Base-by-base conservation (phyloP, 1,140 invertebrate species). In the Ceratina calcarata region DNA sequence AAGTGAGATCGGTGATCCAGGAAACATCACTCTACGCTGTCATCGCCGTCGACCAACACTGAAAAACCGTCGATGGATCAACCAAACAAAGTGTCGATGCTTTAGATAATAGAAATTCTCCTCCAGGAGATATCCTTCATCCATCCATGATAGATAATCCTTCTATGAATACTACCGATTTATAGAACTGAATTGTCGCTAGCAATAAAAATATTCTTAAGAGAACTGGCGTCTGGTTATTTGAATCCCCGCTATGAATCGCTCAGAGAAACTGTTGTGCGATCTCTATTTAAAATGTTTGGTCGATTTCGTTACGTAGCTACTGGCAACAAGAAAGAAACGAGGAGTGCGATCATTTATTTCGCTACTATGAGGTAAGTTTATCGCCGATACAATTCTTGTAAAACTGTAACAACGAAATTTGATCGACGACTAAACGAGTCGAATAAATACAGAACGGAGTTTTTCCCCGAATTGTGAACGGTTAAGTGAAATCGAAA, bases 301-400 rank as follows among this genome's bases (percentile, higher is more conserved):
- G 88, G 58, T 89, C 88, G 87, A 89, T 89, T 76, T 0, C 18
- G 3, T 55, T 22, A 13, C 4, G 69, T 88, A 73, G 69, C 82
- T 58, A 57, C 51, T 82, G 72, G 76, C 88, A 67, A 89, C 88
- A 13, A n/a, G 60, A 65, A 78, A 64, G 66, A 69, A 53, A 65
- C 80, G 15, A 16, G 27, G 65, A 32, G 78, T 61, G 24, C n/a
- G 55, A 75, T 37, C 62, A 16, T 24, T 79, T 53, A 13, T 45
- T 77, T 80, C 74, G 37, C 78, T 60, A 24, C 55, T 67, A 55
- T 60, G 45, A 24, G 78, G 86, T 88, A 84, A 87, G 86, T 82
- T 83, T 84, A 80, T 78, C 79, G 22, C 20, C 60, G 37, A 78
- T 75, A 61, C 75, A 16, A 82, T 79, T 24, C 32, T n/a, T 3